Base-by-base conservation (phyloP, 2,888 invertebrate genomes). In the Emmelina monodactyla region DNA sequence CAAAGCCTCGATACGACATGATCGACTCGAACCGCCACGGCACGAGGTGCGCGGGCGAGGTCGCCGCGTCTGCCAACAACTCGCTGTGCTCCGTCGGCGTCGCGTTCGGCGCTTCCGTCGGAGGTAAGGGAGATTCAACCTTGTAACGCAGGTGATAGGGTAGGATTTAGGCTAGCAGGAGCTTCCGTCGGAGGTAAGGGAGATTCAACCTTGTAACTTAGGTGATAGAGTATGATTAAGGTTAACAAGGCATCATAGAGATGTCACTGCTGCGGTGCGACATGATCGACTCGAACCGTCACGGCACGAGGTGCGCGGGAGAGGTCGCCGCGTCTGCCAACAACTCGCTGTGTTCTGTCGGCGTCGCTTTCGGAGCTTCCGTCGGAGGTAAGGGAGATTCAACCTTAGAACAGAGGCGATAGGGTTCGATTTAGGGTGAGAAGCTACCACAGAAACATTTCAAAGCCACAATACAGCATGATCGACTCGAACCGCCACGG, bases 201-300 rank as follows among this genome's bases (percentile, higher is more conserved):
- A n/a, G n/a, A n/a, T n/a, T n/a, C n/a, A n/a, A n/a, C n/a, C n/a
- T n/a, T n/a, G n/a, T n/a, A n/a, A n/a, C n/a, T n/a, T n/a, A n/a
- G n/a, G n/a, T n/a, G n/a, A n/a, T n/a, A n/a, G n/a, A n/a, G n/a
- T n/a, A n/a, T n/a, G n/a, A n/a, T n/a, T n/a, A n/a, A n/a, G n/a
- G n/a, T n/a, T n/a, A n/a, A n/a, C n/a, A n/a, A n/a, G n/a, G n/a
- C n/a, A n/a, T n/a, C n/a, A n/a, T n/a, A n/a, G n/a, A n/a, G n/a
- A n/a, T n/a, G n/a, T n/a, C 98, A 1, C 95, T 94, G 86, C 98
- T 98, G 1, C 86, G 97, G 44, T 99, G 99, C 66, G 98, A 98
- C 68, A 87, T 94, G 83, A 89, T 94, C 35, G 97, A 98, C 78
- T 96, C 97, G 38, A 98, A 98, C 75, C 86, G 95, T 14, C 95